These are phyloP conservation scores for Syrmaticus mikado DNA, from an alignment of 2,113 vertebrate species.

Conservation along the genomic window DNA sequence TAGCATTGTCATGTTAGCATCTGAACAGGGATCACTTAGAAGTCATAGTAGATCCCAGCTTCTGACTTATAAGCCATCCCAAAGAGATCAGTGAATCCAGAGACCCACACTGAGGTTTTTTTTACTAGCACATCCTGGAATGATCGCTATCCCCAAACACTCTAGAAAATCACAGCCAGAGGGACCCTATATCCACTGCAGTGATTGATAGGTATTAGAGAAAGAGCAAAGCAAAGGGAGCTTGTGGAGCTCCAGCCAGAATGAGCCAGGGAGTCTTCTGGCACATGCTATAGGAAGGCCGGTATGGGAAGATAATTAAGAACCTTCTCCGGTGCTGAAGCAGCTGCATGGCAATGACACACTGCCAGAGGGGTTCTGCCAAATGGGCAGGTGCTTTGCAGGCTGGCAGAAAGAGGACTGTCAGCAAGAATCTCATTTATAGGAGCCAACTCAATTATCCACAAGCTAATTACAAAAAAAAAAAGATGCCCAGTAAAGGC, in stretches of 20 bases:
- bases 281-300: neutral
- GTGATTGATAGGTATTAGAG: neutral
- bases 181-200: neutral
- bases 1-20: neutral
- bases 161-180: neutral
- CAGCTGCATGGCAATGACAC: neutral
- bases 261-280: neutral
- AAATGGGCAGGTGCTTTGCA: neutral
- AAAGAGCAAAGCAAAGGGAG: neutral
- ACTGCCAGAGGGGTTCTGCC: neutral
- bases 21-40: neutral
- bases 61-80: neutral
- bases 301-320: neutral
- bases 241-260: neutral
- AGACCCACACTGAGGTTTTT: neutral
- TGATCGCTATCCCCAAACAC: neutral
- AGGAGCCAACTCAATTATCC: constrained; percentile 47
- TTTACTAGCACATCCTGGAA: neutral
- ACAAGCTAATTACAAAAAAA: neutral
- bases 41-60: neutral
- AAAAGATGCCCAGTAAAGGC: neutral
- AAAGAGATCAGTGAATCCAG: neutral
- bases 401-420: neutral
- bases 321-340: neutral
- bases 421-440: neutral